Evolutionary conservation across 2,888 invertebrate genomes (phyloP).

Genomic region (Acanthopleura granulata): DNA sequence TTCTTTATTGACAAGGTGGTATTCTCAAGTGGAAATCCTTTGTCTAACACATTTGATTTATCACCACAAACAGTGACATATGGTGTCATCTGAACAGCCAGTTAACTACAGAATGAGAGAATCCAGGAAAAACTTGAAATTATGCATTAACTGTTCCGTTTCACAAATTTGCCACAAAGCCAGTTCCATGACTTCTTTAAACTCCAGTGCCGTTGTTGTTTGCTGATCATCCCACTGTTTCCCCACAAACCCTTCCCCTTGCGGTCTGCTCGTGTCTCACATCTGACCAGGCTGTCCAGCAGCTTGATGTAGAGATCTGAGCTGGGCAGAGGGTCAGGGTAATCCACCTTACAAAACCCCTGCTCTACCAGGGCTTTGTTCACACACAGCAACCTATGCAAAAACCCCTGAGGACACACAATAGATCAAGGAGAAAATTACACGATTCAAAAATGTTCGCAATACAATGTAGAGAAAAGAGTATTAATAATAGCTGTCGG

Average conservation of each 20-base stretch:
- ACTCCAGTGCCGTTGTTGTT: background rate
- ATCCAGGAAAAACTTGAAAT: too few species aligned
- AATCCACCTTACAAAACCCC: slow-evolving; percentile 10
- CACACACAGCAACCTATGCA: background rate
- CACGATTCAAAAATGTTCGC: background rate
- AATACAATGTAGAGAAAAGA: background rate
- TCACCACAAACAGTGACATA: too few species aligned
- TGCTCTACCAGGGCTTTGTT: background rate
- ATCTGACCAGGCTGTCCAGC: background rate
- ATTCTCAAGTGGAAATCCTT: too few species aligned
- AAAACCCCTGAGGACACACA: background rate
- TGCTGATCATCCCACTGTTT: background rate
- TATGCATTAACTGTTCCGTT: background rate
- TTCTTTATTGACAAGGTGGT: too few species aligned
- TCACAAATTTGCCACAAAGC: background rate
- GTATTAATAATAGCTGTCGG: too few species aligned
- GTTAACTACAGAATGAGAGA: too few species aligned
- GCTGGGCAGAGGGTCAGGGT: background rate
- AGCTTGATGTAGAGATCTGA: background rate
- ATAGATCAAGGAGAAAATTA: background rate
- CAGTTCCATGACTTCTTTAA: slow-evolving; percentile 4
- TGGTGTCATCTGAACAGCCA: too few species aligned
- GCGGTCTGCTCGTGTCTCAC: background rate
- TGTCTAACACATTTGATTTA: too few species aligned
- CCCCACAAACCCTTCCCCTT: slow-evolving; percentile 8